These are phyloP conservation scores for Girardinichthys multiradiatus DNA, from an alignment of 2,113 vertebrate species.

Conservation along the genomic window DNA sequence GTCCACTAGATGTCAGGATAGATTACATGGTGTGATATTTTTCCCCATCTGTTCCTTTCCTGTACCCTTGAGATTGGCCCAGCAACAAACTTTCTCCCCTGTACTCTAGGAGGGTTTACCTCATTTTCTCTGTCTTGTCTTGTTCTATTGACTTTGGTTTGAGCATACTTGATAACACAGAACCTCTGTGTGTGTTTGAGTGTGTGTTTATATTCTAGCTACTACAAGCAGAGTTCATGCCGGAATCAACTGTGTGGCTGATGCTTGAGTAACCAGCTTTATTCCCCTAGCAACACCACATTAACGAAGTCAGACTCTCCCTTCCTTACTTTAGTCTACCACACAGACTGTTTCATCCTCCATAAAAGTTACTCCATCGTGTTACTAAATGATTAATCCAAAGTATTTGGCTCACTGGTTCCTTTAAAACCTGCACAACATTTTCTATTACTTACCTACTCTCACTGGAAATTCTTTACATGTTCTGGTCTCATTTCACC, in stretches of 20 bases:
- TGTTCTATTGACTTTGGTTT: background rate
- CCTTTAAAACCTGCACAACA: background rate
- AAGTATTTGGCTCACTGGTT: conserved; percentile 9
- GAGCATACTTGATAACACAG: background rate
- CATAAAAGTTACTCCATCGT: conserved; percentile 29
- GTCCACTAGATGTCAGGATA: conserved; percentile 73
- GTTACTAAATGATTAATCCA: conserved; percentile 39
- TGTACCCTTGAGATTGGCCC: conserved; percentile 8
- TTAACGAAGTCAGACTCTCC: conserved; percentile 74
- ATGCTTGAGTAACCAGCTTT: conserved; percentile 74
- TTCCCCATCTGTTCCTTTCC: background rate
- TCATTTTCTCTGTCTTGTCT: background rate
- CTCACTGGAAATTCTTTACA: no score
- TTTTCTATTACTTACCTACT: no score
- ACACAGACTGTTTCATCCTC: background rate
- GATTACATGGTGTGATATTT: conserved; percentile 14
- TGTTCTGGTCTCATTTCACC: no score
- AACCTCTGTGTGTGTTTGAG: background rate
- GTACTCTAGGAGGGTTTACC: background rate
- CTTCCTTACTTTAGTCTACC: conserved; percentile 33
- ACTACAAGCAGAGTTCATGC: conserved; percentile 34
- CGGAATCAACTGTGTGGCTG: conserved; percentile 48
- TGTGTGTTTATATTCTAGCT: background rate
- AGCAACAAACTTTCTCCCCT: conserved; percentile 43
- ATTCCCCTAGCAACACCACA: conserved; percentile 81